phyloP scores from a whole-genome alignment of 2,888 invertebrate species.

The Netelia virgata region DNA sequence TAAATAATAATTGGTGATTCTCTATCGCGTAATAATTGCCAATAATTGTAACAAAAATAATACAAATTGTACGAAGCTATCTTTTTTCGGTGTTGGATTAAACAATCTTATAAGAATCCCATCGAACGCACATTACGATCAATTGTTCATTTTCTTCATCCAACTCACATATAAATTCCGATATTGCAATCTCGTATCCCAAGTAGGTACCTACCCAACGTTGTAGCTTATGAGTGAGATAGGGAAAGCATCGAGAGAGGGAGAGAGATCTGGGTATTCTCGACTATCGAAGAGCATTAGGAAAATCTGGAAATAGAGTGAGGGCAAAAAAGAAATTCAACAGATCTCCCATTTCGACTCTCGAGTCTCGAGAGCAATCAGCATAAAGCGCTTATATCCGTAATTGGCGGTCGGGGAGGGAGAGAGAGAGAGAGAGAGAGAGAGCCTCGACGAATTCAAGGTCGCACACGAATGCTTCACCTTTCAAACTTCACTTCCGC shows the following conservation, averaged over 20 bases:
- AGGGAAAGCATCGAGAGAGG: constrained; percentile 23
- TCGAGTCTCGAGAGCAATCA: constrained; percentile 66
- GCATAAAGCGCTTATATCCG: constrained; percentile 64
- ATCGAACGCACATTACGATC: background rate
- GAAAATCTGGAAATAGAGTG: constrained; percentile 18
- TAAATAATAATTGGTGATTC: too few relatives aligned
- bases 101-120: background rate
- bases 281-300: constrained; percentile 47
- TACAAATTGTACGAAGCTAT: too few relatives aligned
- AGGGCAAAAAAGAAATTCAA: constrained; percentile 15
- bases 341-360: constrained; percentile 62
- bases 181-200: constrained; percentile 50
- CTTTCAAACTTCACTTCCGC: background rate
- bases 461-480: background rate
- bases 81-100: background rate
- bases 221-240: constrained; percentile 40
- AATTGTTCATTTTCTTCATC: constrained; percentile 16
- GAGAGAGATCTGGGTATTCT: constrained; percentile 43
- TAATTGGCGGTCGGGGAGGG: constrained; percentile 59
- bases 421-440: background rate
- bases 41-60: too few relatives aligned
- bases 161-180: constrained; percentile 29
- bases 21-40: too few relatives aligned
- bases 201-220: constrained; percentile 51
- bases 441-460: constrained; percentile 6